These are phyloP conservation scores for Nomada fucata DNA, from an alignment of 2,888 invertebrate species.

Conservation along the genomic window DNA sequence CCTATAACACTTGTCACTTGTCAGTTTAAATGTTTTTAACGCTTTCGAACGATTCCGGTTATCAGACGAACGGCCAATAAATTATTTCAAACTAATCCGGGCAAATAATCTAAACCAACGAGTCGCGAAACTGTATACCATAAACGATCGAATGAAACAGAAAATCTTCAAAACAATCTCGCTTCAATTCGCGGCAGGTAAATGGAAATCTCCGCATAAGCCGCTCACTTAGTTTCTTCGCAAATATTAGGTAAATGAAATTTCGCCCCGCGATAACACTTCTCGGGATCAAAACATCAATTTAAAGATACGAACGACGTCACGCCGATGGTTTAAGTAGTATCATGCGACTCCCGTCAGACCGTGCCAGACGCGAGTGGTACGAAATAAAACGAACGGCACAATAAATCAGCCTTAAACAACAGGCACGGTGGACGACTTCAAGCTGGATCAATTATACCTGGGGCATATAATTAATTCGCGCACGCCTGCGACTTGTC, in stretches of 20 bases:
- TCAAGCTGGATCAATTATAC: constrained; percentile 2
- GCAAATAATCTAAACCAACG: too few species aligned
- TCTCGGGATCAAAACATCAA: too few species aligned
- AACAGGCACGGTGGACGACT: background rate
- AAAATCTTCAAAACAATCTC: too few species aligned
- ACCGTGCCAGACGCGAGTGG: constrained; percentile 2
- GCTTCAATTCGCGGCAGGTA: too few species aligned
- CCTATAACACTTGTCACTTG: background rate
- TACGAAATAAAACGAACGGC: background rate
- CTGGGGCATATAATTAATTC: background rate
- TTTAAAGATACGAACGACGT: too few species aligned
- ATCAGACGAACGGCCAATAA: too few species aligned
- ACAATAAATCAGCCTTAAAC: constrained; percentile 10
- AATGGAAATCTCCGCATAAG: too few species aligned
- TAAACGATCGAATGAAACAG: too few species aligned
- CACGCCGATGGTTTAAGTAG: background rate
- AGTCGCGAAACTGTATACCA: too few species aligned
- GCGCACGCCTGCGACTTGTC: background rate
- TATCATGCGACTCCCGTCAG: constrained; percentile 4
- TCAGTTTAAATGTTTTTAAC: background rate
- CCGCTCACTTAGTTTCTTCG: too few species aligned
- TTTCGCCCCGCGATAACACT: background rate
- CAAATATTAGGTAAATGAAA: too few species aligned
- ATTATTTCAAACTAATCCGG: too few species aligned
- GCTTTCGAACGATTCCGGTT: background rate